A percentile compares a stretch with the other conserved stretches of the same genome.
These are phyloP conservation scores for Eupithecia subfuscata DNA, from an alignment of 2,888 invertebrate genomes.

Conservation along the genomic window DNA sequence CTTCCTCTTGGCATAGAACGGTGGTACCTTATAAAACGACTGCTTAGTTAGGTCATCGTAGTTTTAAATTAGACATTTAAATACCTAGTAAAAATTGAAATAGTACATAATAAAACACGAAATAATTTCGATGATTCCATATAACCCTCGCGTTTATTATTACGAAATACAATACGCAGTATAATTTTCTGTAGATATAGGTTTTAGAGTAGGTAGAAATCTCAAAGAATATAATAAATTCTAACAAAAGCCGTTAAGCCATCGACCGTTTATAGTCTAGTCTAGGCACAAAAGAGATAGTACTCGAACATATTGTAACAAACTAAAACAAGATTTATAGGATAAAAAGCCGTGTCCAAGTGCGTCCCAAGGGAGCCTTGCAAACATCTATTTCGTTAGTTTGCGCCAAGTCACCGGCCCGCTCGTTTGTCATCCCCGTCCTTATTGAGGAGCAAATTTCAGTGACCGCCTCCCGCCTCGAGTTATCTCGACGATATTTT, in stretches of 20 bases:
- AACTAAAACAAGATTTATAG: constrained; percentile 52
- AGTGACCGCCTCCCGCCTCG: constrained; percentile 60
- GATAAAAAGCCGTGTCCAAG: constrained; percentile 53
- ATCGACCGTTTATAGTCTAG: constrained; percentile 7
- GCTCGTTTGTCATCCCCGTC: constrained; percentile 70
- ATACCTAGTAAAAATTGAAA: too few relatives aligned
- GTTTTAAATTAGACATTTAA: too few relatives aligned
- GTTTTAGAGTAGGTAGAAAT: background rate
- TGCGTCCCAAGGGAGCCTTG: constrained; percentile 49
- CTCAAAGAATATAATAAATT: background rate
- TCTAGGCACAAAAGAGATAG: constrained; percentile 1
- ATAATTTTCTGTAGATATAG: too few relatives aligned
- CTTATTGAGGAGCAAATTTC: constrained; percentile 69
- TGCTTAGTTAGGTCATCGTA: too few relatives aligned
- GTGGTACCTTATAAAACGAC: too few relatives aligned
- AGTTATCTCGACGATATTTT: constrained; percentile 68
- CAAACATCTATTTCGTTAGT: constrained; percentile 64
- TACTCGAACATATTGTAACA: constrained; percentile 19
- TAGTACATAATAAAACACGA: too few relatives aligned
- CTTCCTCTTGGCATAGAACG: too few relatives aligned
- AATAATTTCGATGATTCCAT: too few relatives aligned
- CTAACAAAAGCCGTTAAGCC: constrained; percentile 10
- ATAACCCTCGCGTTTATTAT: too few relatives aligned
- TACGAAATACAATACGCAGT: too few relatives aligned
- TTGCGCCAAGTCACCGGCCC: constrained; percentile 66